A percentile compares a stretch with the other conserved stretches of the same genome.
phyloP scores from a whole-genome alignment of 1,140 invertebrate species.

The Ceratosolen solmsi region DNA sequence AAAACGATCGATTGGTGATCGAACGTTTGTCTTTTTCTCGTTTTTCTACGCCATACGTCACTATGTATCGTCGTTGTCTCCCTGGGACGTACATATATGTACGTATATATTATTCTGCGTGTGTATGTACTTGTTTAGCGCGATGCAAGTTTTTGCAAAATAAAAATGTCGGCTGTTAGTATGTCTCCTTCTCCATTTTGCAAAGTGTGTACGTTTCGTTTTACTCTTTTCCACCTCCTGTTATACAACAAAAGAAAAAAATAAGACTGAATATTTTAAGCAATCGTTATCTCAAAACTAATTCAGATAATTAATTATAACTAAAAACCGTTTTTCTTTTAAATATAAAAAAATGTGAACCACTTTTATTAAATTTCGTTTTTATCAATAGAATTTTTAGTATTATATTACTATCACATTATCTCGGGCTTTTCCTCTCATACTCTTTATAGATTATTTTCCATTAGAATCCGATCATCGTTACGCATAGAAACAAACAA shows the following conservation, averaged over 20 bases:
- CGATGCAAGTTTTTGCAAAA: background rate
- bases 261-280: constrained; percentile 25
- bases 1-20: constrained; percentile 46
- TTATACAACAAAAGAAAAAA: constrained; percentile 32
- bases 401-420: no score
- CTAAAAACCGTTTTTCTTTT: background rate
- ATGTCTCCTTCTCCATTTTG: constrained; percentile 39
- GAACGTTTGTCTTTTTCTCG: constrained; percentile 53
- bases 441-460: no score
- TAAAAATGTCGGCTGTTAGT: constrained; percentile 42
- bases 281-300: constrained; percentile 8
- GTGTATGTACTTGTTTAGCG: constrained; percentile 25
- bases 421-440: no score
- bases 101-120: constrained; percentile 27
- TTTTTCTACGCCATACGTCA: constrained; percentile 45
- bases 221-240: constrained; percentile 38
- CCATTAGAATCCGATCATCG: no score
- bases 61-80: constrained; percentile 12
- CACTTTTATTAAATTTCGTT: background rate
- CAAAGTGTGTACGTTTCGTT: constrained; percentile 18
- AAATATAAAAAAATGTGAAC: background rate
- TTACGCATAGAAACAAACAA: no score
- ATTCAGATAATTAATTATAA: background rate
- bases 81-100: constrained; percentile 28
- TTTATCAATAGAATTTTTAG: background rate